Conservation (phyloP, 1,140 invertebrate species). For the Drosophila repletoides region DNA sequence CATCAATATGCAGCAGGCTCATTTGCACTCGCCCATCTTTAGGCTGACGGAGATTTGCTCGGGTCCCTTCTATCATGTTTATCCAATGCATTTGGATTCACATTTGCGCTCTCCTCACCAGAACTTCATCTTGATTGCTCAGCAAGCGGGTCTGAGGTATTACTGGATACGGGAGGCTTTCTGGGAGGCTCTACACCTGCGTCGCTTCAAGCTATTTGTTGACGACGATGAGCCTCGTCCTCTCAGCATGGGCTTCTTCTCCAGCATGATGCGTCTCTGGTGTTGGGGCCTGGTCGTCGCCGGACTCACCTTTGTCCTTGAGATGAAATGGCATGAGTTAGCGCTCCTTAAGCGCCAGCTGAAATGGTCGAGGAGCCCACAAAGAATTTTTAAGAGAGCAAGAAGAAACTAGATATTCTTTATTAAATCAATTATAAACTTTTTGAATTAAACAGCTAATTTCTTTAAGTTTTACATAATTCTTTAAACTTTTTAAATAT, state of each 20-base stretch:
- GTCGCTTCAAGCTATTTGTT: constrained; percentile 31
- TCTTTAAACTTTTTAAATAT: no score
- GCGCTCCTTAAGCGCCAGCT: neutral
- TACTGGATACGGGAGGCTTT: constrained; percentile 61
- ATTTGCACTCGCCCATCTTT: constrained; percentile 57
- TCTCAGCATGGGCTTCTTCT: constrained; percentile 54
- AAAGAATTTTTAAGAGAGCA: neutral
- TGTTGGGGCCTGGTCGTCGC: constrained; percentile 55
- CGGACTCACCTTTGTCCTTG: constrained; percentile 46
- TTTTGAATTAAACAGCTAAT: no score
- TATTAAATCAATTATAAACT: no score
- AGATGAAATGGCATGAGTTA: constrained; percentile 60
- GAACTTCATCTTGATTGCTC: constrained; percentile 59
- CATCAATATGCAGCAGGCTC: constrained; percentile 56
- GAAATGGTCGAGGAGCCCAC: neutral
- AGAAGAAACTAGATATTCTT: no score
- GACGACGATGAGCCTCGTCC: constrained; percentile 41
- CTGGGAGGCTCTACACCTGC: constrained; percentile 55
- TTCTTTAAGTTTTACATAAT: neutral
- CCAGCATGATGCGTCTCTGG: constrained; percentile 56
- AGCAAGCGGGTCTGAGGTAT: constrained; percentile 55
- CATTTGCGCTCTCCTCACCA: constrained; percentile 55
- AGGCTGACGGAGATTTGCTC: constrained; percentile 60
- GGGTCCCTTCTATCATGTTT: constrained; percentile 74
- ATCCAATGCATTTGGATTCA: constrained; percentile 62